Evolutionary conservation across 2,888 invertebrate genomes (phyloP).

Genomic region (Nephrotoma guestfalica): DNA sequence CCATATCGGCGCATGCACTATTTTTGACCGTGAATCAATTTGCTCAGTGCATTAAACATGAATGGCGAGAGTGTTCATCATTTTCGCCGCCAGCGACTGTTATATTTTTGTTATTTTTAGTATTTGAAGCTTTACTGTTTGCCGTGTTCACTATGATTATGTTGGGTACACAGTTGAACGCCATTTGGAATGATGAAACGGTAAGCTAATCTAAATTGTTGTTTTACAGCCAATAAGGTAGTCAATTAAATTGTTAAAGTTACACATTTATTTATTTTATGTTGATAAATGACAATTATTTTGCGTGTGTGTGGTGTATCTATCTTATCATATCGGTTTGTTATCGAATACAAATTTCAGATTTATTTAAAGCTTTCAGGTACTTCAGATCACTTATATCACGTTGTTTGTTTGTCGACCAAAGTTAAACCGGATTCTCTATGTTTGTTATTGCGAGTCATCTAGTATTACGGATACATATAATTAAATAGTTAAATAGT

Average conservation of each 20-base stretch:
- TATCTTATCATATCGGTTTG: background rate
- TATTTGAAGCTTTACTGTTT: conserved; percentile 89
- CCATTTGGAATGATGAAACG: conserved; percentile 98
- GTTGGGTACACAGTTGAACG: conserved; percentile 91
- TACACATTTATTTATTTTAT: background rate
- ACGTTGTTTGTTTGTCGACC: no score
- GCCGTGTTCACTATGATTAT: conserved; percentile 96
- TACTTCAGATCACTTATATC: no score
- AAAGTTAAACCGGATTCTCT: no score
- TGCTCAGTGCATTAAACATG: conserved; percentile 78
- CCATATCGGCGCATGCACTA: conserved; percentile 86
- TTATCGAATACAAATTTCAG: background rate
- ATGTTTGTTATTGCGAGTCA: background rate
- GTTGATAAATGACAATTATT: background rate
- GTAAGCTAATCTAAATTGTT: conserved; percentile 33
- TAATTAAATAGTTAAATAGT: no score
- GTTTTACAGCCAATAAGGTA: no score
- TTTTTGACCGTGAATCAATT: conserved; percentile 88
- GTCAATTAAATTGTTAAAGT: background rate
- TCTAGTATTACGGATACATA: no score
- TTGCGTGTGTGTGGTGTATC: background rate
- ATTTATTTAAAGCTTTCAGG: no score
- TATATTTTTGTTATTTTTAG: conserved; percentile 74
- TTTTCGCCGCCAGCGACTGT: conserved; percentile 95
- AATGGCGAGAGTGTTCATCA: conserved; percentile 89